Conservation (phyloP, 1,140 invertebrate species). For the Bombus haemorrhoidalis region DNA sequence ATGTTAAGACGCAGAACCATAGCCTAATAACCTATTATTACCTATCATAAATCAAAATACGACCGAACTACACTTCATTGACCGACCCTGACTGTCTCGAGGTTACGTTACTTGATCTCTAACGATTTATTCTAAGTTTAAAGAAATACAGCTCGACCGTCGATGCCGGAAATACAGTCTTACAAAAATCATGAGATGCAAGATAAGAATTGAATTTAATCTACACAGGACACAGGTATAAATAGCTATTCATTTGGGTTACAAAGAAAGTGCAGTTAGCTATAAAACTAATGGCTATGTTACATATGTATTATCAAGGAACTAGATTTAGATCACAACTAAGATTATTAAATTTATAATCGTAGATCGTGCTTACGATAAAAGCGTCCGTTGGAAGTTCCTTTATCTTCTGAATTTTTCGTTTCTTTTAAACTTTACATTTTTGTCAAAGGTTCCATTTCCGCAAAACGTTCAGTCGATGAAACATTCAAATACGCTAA, state of each 20-base stretch:
- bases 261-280: background rate
- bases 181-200: background rate
- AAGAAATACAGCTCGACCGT: conserved; percentile 27
- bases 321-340: background rate
- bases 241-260: background rate
- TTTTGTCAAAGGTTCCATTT: background rate
- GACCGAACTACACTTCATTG: conserved; percentile 9
- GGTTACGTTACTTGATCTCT: conserved; percentile 46
- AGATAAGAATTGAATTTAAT: background rate
- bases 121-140: conserved; percentile 63
- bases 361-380: background rate
- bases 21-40: conserved; percentile 16
- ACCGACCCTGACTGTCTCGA: conserved; percentile 31
- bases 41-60: conserved; percentile 20
- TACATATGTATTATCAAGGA: background rate
- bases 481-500: background rate
- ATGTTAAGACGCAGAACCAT: too few relatives aligned
- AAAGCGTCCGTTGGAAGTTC: background rate
- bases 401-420: background rate
- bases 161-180: conserved; percentile 32
- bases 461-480: background rate
- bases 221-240: background rate
- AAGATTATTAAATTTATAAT: background rate
- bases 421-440: background rate
- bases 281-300: background rate